Evolutionary conservation across 2,888 invertebrate species (phyloP), one percentile per base, ranked within the genome.

Genomic region (Erebia aethiops): DNA sequence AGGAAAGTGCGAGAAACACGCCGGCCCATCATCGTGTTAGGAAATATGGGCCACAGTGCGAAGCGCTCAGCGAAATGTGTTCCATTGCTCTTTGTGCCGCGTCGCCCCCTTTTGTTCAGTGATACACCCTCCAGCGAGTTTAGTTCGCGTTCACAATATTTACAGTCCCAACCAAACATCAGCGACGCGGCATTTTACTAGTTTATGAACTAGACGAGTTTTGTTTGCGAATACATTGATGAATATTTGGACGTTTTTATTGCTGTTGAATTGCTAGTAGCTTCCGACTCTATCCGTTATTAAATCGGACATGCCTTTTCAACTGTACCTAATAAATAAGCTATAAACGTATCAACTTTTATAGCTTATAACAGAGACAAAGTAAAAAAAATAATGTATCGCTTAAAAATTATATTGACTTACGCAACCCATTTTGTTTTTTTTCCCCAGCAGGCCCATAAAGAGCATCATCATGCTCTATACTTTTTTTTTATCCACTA

Each of bases 61-160:
- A 86, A 83, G 83, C 86, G 87, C 87, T 89, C 87, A 80, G 85
- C 85, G 84, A 87, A 89, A 90, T 89, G 89, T 88, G 88, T 88
- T 86, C 82, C 87, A 89, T 88, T 90, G 91, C 91, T 89, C 91
- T 91, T 91, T 92, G 91, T 91, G 89, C 84, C 77, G 69, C n/a
- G 67, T 49, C 67, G 67, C 18, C 81, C 81, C 81, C 89, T 90
- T 91, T 91, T 91, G 90, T 92, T 88, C 83, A 77, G 80, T 86
- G 87, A 89, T 88, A 88, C 87, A 85, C 84, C 84, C 84, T 79
- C 82, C 79, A 81, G 82, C 80, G 71, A 74, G 76, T 78, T 78
- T 75, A 74, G 73, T 68, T 63, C 62, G 72, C 72, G 71, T 75
- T 78, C 77, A 75, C 74, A 76, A 76, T 77, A 77, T 77, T 77